Evolutionary conservation across 2,113 vertebrate genomes (phyloP).

Genomic region (Tenrec ecaudatus): DNA sequence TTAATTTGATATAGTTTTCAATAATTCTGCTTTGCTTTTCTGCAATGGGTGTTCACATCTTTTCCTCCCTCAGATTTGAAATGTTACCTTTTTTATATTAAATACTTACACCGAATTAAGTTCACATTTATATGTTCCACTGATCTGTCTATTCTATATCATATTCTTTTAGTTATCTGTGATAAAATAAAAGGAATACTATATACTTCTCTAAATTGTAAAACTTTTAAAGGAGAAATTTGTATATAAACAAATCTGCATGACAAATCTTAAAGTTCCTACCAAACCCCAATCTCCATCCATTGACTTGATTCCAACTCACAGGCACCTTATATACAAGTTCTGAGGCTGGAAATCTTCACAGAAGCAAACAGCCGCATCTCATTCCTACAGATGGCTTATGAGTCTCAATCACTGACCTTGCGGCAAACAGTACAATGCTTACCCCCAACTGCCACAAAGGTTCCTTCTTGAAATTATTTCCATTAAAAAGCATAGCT

Average conservation of each 20-base stretch:
- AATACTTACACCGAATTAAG: background rate
- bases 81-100: conserved; percentile 26
- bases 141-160: background rate
- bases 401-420: too few species aligned
- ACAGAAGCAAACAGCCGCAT: too few species aligned
- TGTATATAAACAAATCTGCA: background rate
- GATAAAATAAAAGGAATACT: background rate
- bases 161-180: conserved; percentile 13
- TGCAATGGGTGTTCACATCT: background rate
- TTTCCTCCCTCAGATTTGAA: conserved; percentile 20
- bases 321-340: too few species aligned
- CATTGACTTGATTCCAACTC: too few species aligned
- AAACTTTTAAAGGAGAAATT: conserved; percentile 22
- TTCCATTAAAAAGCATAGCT: too few species aligned
- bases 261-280: background rate
- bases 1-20: conserved; percentile 2
- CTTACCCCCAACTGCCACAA: too few species aligned
- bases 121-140: conserved; percentile 1
- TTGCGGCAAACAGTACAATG: too few species aligned
- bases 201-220: too few species aligned
- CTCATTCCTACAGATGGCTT: too few species aligned
- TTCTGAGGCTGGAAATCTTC: too few species aligned
- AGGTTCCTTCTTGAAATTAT: too few species aligned
- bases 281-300: too few species aligned
- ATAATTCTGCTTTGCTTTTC: conserved; percentile 35